These are phyloP conservation scores for Sebastes steindachneri DNA, from an alignment of 2,797 vertebrate genomes.

Conservation along the genomic window DNA sequence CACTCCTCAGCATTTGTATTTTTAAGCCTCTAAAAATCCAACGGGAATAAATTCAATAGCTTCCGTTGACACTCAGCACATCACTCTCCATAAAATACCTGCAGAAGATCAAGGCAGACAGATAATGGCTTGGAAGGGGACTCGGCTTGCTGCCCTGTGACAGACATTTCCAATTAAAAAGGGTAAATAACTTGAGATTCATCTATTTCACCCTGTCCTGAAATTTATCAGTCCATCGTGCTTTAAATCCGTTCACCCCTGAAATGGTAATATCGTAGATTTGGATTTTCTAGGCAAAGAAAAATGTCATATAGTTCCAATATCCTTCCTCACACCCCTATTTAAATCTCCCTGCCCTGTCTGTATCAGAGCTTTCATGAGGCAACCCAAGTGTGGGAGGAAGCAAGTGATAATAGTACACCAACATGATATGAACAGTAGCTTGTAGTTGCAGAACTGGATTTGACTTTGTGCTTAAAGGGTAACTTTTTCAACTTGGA, in stretches of 20 bases:
- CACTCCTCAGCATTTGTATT: slow-evolving; percentile 58
- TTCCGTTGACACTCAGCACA: slow-evolving; percentile 58
- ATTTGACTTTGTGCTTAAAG: not conserved
- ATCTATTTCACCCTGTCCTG: slow-evolving; percentile 72
- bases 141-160: slow-evolving; percentile 73
- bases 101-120: slow-evolving; percentile 71
- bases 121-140: slow-evolving; percentile 70
- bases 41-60: slow-evolving; percentile 63
- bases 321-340: slow-evolving; percentile 37
- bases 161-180: slow-evolving; percentile 86
- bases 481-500: not conserved
- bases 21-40: slow-evolving; percentile 55
- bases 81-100: slow-evolving; percentile 74
- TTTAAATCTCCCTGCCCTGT: slow-evolving; percentile 50
- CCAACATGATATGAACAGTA: slow-evolving; percentile 18
- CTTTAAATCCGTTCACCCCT: slow-evolving; percentile 73
- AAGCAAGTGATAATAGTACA: slow-evolving; percentile 22
- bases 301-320: slow-evolving; percentile 59
- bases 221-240: slow-evolving; percentile 72
- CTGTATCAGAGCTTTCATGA: slow-evolving; percentile 39
- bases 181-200: slow-evolving; percentile 80
- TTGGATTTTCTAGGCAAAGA: slow-evolving; percentile 61
- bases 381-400: slow-evolving; percentile 22
- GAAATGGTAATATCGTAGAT: slow-evolving; percentile 73
- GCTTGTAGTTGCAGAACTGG: slow-evolving; percentile 7